Evolutionary conservation across 2,888 invertebrate genomes (phyloP).

Genomic region (Chloroclystis v-ata): DNA sequence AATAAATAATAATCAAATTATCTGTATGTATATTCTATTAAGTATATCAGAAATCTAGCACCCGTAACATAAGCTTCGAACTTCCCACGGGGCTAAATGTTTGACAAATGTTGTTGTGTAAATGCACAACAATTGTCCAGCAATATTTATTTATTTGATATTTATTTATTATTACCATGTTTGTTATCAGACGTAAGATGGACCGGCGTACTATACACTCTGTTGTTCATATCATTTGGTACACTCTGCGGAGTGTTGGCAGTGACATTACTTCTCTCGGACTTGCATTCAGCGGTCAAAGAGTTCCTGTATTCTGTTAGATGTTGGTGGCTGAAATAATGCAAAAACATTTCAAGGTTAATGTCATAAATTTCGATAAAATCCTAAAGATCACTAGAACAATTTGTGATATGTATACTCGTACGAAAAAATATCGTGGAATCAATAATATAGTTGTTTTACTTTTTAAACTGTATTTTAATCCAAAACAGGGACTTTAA

Average conservation of each 20-base stretch:
- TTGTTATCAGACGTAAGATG: conserved; percentile 65
- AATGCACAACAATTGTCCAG: not conserved
- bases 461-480: too few species aligned
- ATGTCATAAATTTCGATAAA: too few species aligned
- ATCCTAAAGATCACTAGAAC: too few species aligned
- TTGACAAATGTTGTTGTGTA: not conserved
- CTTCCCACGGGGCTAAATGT: not conserved
- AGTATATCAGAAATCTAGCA: too few species aligned
- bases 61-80: too few species aligned
- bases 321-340: conserved; percentile 55
- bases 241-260: conserved; percentile 59
- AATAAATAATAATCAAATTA: not conserved
- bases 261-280: conserved; percentile 61
- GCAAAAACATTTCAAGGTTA: too few species aligned
- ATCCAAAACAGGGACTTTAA: too few species aligned
- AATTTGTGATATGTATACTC: too few species aligned
- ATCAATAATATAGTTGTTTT: too few species aligned
- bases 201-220: conserved; percentile 70
- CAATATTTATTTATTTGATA: not conserved
- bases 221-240: conserved; percentile 54
- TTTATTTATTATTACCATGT: conserved; percentile 46
- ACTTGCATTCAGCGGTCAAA: conserved; percentile 64
- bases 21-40: too few species aligned
- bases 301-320: conserved; percentile 67
- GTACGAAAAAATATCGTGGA: too few species aligned